Conservation (phyloP, 1,140 invertebrate genomes). For the Bradysia coprophila region DNA sequence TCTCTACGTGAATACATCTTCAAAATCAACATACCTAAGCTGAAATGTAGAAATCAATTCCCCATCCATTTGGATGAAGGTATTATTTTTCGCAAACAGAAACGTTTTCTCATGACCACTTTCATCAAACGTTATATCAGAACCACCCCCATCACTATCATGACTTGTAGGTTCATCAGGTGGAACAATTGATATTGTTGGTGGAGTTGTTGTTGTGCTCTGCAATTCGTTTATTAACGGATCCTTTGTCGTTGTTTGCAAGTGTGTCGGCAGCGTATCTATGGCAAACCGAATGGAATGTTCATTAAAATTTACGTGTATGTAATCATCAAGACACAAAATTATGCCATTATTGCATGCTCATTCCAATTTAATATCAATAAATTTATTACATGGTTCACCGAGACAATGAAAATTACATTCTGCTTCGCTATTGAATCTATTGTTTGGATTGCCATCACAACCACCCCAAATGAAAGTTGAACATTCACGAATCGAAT, state of each 20-base stretch:
- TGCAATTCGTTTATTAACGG: slow-evolving; percentile 21
- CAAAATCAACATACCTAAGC: slow-evolving; percentile 47
- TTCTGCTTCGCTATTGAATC: slow-evolving; percentile 51
- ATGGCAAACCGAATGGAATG: not conserved
- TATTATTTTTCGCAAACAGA: slow-evolving; percentile 73
- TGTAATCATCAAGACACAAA: no score
- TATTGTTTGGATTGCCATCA: slow-evolving; percentile 51
- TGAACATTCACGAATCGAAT: slow-evolving; percentile 38
- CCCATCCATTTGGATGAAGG: slow-evolving; percentile 71
- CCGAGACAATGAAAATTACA: slow-evolving; percentile 45
- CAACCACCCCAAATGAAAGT: slow-evolving; percentile 64
- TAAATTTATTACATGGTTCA: slow-evolving; percentile 25
- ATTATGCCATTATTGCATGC: not conserved
- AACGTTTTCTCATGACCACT: slow-evolving; percentile 59
- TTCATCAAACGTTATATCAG: slow-evolving; percentile 62
- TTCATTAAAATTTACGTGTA: no score
- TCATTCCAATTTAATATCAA: not conserved
- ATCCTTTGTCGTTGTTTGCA: not conserved
- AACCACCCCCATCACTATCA: slow-evolving; percentile 48
- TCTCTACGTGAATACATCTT: not conserved
- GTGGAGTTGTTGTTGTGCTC: slow-evolving; percentile 27
- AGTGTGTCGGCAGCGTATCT: slow-evolving; percentile 21
- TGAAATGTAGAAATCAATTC: slow-evolving; percentile 71
- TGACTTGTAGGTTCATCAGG: slow-evolving; percentile 38
- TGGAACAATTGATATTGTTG: slow-evolving; percentile 23